phyloP scores from a whole-genome alignment of 1,140 invertebrate genomes.

The Trichonephila clavipes region DNA sequence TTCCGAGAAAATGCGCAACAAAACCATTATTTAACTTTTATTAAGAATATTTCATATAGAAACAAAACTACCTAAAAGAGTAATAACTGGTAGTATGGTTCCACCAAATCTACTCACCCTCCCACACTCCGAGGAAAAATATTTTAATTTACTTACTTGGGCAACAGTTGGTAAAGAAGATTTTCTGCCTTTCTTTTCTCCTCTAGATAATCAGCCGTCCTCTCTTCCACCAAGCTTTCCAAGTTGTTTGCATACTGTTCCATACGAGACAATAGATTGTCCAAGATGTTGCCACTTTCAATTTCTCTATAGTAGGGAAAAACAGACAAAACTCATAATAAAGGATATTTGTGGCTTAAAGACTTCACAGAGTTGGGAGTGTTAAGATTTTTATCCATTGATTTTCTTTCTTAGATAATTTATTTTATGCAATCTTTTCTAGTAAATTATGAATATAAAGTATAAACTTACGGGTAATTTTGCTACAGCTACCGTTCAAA shows the following conservation, averaged over 20 bases:
- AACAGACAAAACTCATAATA: background rate
- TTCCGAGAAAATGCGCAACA: too few relatives aligned
- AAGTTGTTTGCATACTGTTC: conserved; percentile 96
- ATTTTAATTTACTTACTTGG: conserved; percentile 84
- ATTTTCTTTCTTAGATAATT: too few relatives aligned
- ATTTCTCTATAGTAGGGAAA: conserved; percentile 69
- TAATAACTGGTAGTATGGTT: background rate
- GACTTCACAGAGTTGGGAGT: background rate
- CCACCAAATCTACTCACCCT: background rate
- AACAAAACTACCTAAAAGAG: background rate
- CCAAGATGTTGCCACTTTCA: conserved; percentile 90
- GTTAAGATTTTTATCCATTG: too few relatives aligned
- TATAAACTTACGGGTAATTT: too few relatives aligned
- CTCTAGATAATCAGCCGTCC: conserved; percentile 92
- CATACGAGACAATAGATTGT: conserved; percentile 97
- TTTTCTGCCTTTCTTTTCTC: conserved; percentile 97
- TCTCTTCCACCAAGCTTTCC: conserved; percentile 93
- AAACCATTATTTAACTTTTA: too few relatives aligned
- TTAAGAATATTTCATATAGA: too few relatives aligned
- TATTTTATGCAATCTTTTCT: too few relatives aligned
- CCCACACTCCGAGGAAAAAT: background rate
- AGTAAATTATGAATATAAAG: too few relatives aligned
- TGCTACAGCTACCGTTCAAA: too few relatives aligned
- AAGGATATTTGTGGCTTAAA: background rate
- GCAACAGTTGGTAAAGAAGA: conserved; percentile 94